Evolutionary conservation across 2,113 vertebrate species (phyloP).

Genomic region (Apistogramma diplotaenia): DNA sequence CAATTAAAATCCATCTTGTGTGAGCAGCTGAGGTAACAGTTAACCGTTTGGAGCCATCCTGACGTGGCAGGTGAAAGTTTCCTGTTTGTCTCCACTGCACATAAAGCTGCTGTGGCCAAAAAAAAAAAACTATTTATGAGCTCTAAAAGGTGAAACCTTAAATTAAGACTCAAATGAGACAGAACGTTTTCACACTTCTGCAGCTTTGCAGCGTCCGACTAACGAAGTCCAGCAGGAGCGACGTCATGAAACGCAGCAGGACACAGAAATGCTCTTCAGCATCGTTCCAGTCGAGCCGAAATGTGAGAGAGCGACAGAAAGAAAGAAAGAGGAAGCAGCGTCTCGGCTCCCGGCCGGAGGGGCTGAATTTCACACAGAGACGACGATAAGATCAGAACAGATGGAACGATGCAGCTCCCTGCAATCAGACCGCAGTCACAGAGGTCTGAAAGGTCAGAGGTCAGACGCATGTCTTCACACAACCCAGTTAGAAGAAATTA

Average conservation of each 20-base stretch:
- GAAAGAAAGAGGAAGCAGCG: not conserved
- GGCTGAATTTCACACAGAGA: not conserved
- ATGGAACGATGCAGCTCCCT: too few relatives aligned
- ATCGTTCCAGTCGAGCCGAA: not conserved
- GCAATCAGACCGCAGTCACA: not conserved
- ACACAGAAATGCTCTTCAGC: not conserved
- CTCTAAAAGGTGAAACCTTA: not conserved
- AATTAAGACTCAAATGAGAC: not conserved
- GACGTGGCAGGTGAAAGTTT: too few relatives aligned
- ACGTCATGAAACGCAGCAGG: not conserved
- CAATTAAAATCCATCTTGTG: not conserved
- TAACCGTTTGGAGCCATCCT: too few relatives aligned
- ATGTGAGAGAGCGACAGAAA: not conserved
- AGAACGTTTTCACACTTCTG: too few relatives aligned
- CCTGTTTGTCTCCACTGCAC: too few relatives aligned
- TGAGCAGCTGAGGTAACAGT: not conserved
- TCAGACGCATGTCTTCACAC: not conserved
- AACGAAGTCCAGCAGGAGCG: too few relatives aligned
- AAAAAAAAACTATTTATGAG: too few relatives aligned
- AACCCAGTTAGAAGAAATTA: not conserved
- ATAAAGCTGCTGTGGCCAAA: too few relatives aligned
- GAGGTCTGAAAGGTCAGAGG: not conserved
- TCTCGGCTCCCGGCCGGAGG: not conserved
- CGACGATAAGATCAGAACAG: conserved; percentile 54
- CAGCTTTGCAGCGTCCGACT: too few relatives aligned